Evolutionary conservation across 2,113 vertebrate genomes (phyloP).

Genomic region (Monopterus albus): DNA sequence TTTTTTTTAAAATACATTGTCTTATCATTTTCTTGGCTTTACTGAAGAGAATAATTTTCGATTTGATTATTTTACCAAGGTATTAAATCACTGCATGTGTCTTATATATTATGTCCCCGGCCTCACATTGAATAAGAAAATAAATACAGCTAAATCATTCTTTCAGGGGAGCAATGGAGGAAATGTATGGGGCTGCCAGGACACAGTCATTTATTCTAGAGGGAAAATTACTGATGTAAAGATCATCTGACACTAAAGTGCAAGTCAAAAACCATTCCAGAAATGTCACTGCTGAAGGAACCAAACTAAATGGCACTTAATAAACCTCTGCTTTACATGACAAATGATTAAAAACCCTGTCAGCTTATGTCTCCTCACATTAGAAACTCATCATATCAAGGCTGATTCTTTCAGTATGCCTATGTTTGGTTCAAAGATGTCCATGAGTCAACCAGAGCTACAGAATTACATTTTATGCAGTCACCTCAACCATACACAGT

Average conservation of each 20-base stretch:
- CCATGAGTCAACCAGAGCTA: too few relatives aligned
- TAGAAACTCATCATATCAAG: slow-evolving; percentile 35
- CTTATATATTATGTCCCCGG: slow-evolving; percentile 43
- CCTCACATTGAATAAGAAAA: slow-evolving; percentile 53
- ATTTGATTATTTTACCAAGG: too few relatives aligned
- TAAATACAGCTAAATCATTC: slow-evolving; percentile 59
- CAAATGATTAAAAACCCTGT: slow-evolving; percentile 74
- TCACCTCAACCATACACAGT: slow-evolving; percentile 52
- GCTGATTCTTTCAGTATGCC: slow-evolving; percentile 44
- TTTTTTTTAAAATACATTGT: too few relatives aligned
- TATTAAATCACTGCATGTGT: too few relatives aligned
- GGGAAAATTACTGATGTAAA: slow-evolving; percentile 70
- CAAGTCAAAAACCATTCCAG: slow-evolving; percentile 66
- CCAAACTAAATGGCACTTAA: slow-evolving; percentile 61
- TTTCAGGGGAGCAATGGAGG: slow-evolving; percentile 43
- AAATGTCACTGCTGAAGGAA: slow-evolving; percentile 61
- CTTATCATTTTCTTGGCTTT: too few relatives aligned
- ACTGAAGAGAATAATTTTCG: too few relatives aligned
- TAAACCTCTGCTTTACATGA: slow-evolving; percentile 68
- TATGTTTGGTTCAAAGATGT: slow-evolving; percentile 59
- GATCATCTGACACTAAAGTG: slow-evolving; percentile 63
- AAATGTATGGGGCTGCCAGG: slow-evolving; percentile 63
- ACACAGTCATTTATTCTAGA: slow-evolving; percentile 70
- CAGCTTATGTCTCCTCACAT: slow-evolving; percentile 51
- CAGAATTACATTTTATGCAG: slow-evolving; percentile 63